Base-by-base conservation (phyloP, 2,113 vertebrate species). In the Seriola aureovittata region DNA sequence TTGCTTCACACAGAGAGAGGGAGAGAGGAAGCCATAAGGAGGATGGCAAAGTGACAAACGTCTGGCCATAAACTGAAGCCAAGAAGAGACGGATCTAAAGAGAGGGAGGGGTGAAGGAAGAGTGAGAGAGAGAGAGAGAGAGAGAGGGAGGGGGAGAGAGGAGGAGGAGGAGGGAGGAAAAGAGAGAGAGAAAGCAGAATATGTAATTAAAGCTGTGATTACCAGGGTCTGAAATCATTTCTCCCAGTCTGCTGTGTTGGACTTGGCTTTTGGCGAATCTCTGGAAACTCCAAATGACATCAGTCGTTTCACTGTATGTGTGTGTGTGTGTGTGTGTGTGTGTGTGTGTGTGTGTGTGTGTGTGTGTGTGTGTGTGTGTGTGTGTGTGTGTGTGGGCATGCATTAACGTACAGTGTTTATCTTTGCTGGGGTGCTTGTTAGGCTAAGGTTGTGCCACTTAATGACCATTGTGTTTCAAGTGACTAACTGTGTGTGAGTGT, bases 21-120 rank as follows among this genome's bases (percentile, higher is more conserved):
- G 48, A 72, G 74, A 90, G 91, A 75, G 87, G 84, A 89, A 82
- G 91, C 88, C 84, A 89, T 88, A 81, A 92, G 90, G 76, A 88
- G 71, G 87, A 88, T 93, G 91, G 91, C 91, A 92, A 79, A 67
- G 91, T 88, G 90, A 93, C 93, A 93, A 93, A 93, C 68, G 91
- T 92, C 93, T 93, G 91, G 88, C 72, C 73, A 52, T 81, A 80
- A 88, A 88, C 64, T 32, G 71, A 63, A 86, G 93, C 93, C 93
- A 93, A 88, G 32, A 75, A 60, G 84, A 86, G 89, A 87, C 17
- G n/a, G 81, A 75, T 73, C 59, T 77, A 57, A 85, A 75, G 83
- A 38, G 60, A 78, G 71, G 72, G 70, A 71, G 62, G 77, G 44
- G 73, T 52, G 38, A 65, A 80, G 75, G 65, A 69, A 75, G 83